phyloP scores from a whole-genome alignment of 2,888 invertebrate genomes.

The Brachypterus glaber region DNA sequence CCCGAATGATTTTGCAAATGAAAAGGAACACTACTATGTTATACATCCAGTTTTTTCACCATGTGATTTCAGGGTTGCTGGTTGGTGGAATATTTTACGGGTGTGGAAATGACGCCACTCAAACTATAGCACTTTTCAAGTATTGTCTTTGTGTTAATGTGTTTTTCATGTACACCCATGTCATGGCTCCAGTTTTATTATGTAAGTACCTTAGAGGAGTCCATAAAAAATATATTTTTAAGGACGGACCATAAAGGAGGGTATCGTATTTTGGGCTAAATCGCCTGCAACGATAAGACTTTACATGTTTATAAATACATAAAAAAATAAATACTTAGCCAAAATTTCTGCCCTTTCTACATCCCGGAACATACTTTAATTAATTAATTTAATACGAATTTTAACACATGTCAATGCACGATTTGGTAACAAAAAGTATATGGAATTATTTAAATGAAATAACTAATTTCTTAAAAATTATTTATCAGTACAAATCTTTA shows the following conservation, averaged over 20 bases:
- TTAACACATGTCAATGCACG: no score
- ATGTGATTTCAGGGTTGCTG: slow-evolving; percentile 45
- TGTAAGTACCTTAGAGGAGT: slow-evolving; percentile 52
- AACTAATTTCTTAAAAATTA: no score
- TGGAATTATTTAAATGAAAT: no score
- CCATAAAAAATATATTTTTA: slow-evolving; percentile 3
- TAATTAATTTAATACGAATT: no score
- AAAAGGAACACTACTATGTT: slow-evolving; percentile 44
- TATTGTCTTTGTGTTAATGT: slow-evolving; percentile 50
- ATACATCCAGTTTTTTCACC: slow-evolving; percentile 50
- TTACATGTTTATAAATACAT: no score
- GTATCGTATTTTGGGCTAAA: no score
- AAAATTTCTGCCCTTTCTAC: no score
- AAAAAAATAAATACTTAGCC: no score
- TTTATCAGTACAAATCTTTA: no score
- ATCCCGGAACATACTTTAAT: no score
- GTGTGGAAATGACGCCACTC: slow-evolving; percentile 48
- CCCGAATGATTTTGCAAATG: slow-evolving; percentile 47
- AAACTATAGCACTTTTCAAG: slow-evolving; percentile 51
- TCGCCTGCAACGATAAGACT: no score
- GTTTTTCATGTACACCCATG: slow-evolving; percentile 55
- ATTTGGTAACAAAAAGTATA: no score
- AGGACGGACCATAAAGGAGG: background rate
- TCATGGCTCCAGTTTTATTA: slow-evolving; percentile 51
- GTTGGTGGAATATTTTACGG: slow-evolving; percentile 50